A percentile compares a stretch with the other conserved stretches of the same genome.
Evolutionary conservation across 2,888 invertebrate species (phyloP).

Genomic region (Tetranychus truncatus): DNA sequence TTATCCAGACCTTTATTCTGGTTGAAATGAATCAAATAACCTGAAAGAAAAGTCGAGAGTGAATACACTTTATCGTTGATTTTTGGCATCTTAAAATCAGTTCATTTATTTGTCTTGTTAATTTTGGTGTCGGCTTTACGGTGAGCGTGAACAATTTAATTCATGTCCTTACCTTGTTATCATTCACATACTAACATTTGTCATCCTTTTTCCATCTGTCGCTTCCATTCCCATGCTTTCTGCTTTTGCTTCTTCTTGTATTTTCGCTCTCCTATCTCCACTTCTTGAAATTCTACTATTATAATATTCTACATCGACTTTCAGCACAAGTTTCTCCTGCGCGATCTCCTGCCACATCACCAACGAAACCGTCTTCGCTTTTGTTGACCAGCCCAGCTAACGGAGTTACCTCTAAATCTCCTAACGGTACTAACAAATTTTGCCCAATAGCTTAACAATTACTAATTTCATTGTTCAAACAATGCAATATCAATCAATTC

Average conservation of each 20-base stretch:
- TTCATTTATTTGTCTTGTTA: not conserved
- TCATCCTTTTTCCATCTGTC: not conserved
- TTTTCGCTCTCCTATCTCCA: not conserved
- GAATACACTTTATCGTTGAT: not conserved
- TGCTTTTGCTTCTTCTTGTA: not conserved
- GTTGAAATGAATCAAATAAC: too few species aligned
- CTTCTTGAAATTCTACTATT: not conserved
- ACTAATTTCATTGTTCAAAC: not conserved
- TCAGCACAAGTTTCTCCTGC: conserved; percentile 7
- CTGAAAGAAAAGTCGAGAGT: too few species aligned
- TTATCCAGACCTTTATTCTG: too few species aligned
- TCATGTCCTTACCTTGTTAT: not conserved
- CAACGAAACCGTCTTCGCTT: conserved; percentile 18
- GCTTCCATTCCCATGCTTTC: not conserved
- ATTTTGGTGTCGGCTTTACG: not conserved
- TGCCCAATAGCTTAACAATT: not conserved
- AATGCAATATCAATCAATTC: not conserved
- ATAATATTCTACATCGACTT: not conserved
- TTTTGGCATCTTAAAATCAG: not conserved
- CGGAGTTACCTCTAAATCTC: conserved; percentile 44
- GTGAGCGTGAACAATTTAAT: not conserved
- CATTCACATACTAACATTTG: not conserved
- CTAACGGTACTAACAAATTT: conserved; percentile 50
- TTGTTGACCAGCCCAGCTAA: conserved; percentile 17
- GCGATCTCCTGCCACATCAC: conserved; percentile 15